Percentiles rank a stretch among this genome's conserved stretches.
Conservation (phyloP, 2,888 invertebrate species). For the Lamellibrachia columna region DNA sequence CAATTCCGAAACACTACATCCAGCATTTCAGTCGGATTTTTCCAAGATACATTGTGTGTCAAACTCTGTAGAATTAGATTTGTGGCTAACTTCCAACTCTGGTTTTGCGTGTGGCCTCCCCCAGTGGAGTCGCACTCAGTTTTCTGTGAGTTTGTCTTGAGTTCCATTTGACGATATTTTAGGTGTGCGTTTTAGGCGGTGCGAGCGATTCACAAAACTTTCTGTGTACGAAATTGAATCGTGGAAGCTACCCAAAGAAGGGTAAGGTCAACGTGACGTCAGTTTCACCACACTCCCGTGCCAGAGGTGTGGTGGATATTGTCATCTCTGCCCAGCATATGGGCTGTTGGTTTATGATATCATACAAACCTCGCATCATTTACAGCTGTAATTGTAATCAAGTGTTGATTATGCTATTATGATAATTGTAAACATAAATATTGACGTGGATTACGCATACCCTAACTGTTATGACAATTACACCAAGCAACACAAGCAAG, state of each 20-base stretch:
- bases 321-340: neutral
- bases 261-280: constrained; percentile 1
- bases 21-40: neutral
- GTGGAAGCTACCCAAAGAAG: constrained; percentile 5
- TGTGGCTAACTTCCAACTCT: neutral
- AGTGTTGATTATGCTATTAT: neutral
- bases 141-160: neutral
- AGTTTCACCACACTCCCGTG: neutral
- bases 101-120: neutral
- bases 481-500: neutral
- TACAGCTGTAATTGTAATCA: neutral
- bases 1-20: neutral
- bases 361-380: neutral
- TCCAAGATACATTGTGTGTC: neutral
- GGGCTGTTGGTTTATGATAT: neutral
- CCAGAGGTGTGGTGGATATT: neutral
- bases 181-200: constrained; percentile 12
- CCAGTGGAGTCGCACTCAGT: neutral
- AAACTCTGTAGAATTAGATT: neutral
- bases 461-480: too few relatives aligned
- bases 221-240: constrained; percentile 6
- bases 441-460: neutral
- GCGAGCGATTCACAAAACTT: constrained; percentile 16
- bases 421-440: neutral
- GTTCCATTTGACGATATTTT: neutral